Base-by-base conservation (phyloP, 1,140 invertebrate species). In the Maconellicoccus hirsutus region DNA sequence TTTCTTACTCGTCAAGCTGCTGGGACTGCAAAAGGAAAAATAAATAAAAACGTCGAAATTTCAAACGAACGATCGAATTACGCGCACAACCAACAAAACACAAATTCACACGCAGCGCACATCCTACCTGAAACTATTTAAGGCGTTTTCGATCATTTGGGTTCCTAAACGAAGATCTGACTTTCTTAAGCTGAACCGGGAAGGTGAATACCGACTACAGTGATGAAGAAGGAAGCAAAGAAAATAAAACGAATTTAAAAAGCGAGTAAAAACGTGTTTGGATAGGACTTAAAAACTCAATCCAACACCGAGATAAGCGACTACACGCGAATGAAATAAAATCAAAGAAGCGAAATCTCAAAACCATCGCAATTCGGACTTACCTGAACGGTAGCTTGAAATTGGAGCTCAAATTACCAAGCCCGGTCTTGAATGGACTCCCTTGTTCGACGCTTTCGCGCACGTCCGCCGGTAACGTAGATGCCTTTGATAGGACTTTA, bases 301-400 rank as follows among this genome's bases (percentile, higher is more conserved):
- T 27, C 72, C 61, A 70, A 74, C 70, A 59, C 7, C 27, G n/a
- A 70, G 27, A 22, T 10, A 21, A 26, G 19, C 70, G 72, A 61
- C 26, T 69, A 16, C 16, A 70, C 33, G 25, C 21, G 10, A 66
- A 66, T 23, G 2, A 25, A 66, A 23, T 3, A 66, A 25, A 25
- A 66, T 7, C 22, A 66, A 23, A 25, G 14, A 26, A 66, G 42
- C 42, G n/a, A 16, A 16, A 52, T 52, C 52, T 19, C 16, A 59
- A 59, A 59, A 59, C 4, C 16, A 59, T 3, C 21, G 52, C 6
- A 16, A 26, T 66, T 66, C 21, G 19, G 2, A 81, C 84, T 87
- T 82, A 93, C 90, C 89, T 88, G 76, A 93, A 92, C 77, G 87
- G 90, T 70, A 91, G 83, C 81, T 92, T 92, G 70, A 93, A 83